Base-by-base conservation (phyloP, 2,113 vertebrate genomes). In the Climacteris rufus region DNA sequence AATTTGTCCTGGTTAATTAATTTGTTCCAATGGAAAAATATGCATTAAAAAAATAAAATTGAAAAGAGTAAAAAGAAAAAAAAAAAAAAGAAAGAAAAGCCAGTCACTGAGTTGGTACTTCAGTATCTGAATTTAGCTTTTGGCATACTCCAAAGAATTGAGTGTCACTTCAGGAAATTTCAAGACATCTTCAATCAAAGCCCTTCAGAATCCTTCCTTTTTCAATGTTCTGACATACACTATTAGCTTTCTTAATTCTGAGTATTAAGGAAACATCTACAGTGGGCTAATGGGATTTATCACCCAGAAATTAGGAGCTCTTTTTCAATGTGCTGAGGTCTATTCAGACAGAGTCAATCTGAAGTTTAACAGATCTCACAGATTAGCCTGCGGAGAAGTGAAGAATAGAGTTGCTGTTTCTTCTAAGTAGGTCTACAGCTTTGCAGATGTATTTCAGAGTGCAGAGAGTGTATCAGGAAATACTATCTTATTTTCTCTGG, bases 221-320 rank as follows among this genome's bases (percentile, higher is more conserved):
- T 88, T 47, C 2, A 0, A 1, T 77, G 15, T 39, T 77, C 44
- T 81, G 30, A 66, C 0, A 2, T 22, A 24, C 4, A 59, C 3
- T 12, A 83, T 88, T 47, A 64, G 7, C 44, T 50, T 76, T 83
- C 53, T 15, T 39, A 68, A 56, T 54, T 54, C 24, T 2, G 2
- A 30, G 20, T 27, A 79, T 47, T 11, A 60, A 35, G 60, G 21
- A 83, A 90, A n/a, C 42, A 52, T 17, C 39, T 69, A 24, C 39
- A 53, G 24, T 14, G 7, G 15, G 20, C 5, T 50, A 65, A 59
- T 28, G 28, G 28, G 42, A 33, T 49, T 15, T 28, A 15, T 13
- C 50, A 61, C 22, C 17, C 31, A 88, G 50, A 70, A 82, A 57
- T 78, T 18, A 37, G 49, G 40, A 83, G 7, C 16, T 13, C 7